Percentiles rank a stretch among this genome's conserved stretches.
These are phyloP conservation scores for Paragorgia papillata DNA, from an alignment of 92 coral and sea anemone genomes.

Conservation along the genomic window DNA sequence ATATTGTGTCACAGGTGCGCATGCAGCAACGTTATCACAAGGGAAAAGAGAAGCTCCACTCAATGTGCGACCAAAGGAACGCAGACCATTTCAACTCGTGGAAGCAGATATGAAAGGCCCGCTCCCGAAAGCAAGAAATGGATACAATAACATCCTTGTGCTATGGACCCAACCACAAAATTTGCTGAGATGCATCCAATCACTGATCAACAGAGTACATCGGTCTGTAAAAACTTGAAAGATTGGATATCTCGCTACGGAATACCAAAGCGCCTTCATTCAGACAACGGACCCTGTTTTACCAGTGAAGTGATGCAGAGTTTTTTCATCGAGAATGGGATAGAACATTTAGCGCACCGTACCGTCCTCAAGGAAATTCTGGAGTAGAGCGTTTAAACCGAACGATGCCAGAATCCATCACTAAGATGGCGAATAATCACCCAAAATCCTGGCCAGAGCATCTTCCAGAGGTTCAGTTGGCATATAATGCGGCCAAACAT, in stretches of 20 bases:
- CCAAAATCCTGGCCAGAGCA: background rate
- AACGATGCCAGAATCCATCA: background rate
- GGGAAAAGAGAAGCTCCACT: background rate
- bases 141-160: background rate
- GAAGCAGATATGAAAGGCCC: background rate
- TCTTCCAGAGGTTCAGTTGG: background rate
- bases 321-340: background rate
- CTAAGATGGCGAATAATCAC: background rate
- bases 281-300: background rate
- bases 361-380: background rate
- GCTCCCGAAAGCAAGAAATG: background rate
- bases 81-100: conserved; percentile 3
- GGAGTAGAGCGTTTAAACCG: background rate
- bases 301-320: conserved; percentile 2
- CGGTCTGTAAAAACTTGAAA: background rate
- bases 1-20: background rate
- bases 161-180: background rate
- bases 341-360: background rate
- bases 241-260: background rate
- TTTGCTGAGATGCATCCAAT: conserved; percentile 6
- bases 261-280: conserved; percentile 4
- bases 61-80: background rate
- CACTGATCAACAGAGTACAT: conserved; percentile 2
- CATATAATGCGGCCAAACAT: background rate
- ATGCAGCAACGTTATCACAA: background rate